These are phyloP conservation scores for Esox masquinongy DNA, from an alignment of 2,797 vertebrate species.

Conservation along the genomic window DNA sequence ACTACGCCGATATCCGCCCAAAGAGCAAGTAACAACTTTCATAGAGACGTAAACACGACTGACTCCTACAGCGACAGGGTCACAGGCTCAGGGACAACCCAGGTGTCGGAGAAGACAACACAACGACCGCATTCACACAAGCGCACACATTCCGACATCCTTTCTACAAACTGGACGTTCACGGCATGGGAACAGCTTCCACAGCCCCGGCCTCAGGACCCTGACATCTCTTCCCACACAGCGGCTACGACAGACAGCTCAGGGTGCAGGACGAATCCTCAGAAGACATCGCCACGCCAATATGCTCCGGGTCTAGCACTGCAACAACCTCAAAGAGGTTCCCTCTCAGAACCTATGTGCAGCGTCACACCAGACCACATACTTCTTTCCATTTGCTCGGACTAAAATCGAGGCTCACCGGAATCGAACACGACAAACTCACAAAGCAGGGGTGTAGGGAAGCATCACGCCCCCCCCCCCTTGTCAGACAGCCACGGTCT, in stretches of 20 bases:
- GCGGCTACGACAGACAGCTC: not conserved
- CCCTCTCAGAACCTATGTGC: not conserved
- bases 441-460: not conserved
- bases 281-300: not conserved
- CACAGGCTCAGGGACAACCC: too few relatives aligned
- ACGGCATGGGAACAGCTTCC: not conserved
- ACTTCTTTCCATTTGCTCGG: not conserved
- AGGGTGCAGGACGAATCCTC: not conserved
- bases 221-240: not conserved
- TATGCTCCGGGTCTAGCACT: not conserved
- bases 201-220: not conserved
- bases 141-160: too few relatives aligned
- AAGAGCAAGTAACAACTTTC: too few relatives aligned
- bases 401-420: not conserved
- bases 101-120: not conserved
- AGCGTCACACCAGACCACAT: not conserved
- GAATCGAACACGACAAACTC: not conserved
- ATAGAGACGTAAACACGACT: too few relatives aligned
- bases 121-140: not conserved
- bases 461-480: too few relatives aligned
- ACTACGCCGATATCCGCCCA: too few relatives aligned
- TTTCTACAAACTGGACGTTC: not conserved
- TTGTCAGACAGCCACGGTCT: not conserved
- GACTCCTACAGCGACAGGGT: too few relatives aligned
- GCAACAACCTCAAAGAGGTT: not conserved